Percentiles rank a stretch among this genome's conserved stretches.
Conservation (phyloP, 30 jellyfish, hydroid and myxozoan genomes). For the Rhopilema esculentum region DNA sequence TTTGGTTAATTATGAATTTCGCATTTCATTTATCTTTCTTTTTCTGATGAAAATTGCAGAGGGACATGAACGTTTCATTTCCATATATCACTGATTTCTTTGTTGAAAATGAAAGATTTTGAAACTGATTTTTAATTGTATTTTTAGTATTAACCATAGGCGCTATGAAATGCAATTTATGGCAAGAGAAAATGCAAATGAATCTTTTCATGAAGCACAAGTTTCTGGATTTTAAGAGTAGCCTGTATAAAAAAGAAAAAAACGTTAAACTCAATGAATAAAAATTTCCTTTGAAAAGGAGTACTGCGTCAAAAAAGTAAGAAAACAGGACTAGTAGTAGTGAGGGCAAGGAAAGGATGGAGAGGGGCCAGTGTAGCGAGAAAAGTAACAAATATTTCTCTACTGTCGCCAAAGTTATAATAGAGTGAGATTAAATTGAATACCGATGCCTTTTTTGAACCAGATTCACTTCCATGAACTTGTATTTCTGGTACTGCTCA, state of each 20-base stretch:
- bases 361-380: not conserved
- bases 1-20: no score
- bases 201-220: not conserved
- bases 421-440: not conserved
- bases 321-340: not conserved
- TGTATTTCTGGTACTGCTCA: conserved; percentile 93
- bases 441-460: conserved; percentile 88
- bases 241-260: not conserved
- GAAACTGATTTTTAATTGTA: no score
- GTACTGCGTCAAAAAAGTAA: not conserved
- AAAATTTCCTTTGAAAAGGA: not conserved
- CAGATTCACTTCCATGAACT: conserved; percentile 93
- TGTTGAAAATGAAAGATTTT: no score
- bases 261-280: not conserved
- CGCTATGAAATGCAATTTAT: not conserved
- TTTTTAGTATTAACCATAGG: no score
- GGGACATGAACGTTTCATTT: no score
- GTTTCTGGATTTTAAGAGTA: not conserved
- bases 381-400: not conserved
- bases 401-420: not conserved
- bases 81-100: no score
- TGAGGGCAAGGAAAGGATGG: not conserved
- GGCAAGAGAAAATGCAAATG: not conserved
- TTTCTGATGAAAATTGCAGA: no score
- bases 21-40: no score